Percentiles rank a stretch among this genome's conserved stretches.
Evolutionary conservation across 2,797 vertebrate species (phyloP).

Genomic region (Rhabdophis nuchalis): DNA sequence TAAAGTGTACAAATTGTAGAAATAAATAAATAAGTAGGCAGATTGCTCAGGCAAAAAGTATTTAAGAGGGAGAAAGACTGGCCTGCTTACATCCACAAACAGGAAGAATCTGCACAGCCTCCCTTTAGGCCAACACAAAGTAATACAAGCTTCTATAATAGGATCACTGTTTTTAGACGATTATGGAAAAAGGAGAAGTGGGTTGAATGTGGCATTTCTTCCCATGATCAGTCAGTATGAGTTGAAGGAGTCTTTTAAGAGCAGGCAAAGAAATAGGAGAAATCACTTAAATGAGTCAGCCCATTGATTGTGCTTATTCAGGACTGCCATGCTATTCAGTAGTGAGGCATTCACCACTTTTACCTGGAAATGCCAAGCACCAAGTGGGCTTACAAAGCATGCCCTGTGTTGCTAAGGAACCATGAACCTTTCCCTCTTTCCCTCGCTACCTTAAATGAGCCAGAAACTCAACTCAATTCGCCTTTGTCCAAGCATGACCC

Average conservation of each 20-base stretch:
- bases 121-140: neutral
- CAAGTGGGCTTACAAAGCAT: neutral
- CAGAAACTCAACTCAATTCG: rapidly evolving
- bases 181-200: neutral
- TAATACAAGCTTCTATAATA: neutral
- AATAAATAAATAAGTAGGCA: neutral
- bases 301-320: neutral
- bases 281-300: neutral
- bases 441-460: slow-evolving; percentile 4
- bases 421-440: neutral
- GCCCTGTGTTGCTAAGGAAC: too few species aligned
- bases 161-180: neutral
- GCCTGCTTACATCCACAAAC: neutral
- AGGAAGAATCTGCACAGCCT: neutral
- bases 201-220: neutral
- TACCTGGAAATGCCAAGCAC: neutral
- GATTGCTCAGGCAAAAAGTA: neutral
- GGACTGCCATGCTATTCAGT: neutral
- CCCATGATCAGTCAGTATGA: neutral
- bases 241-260: neutral
- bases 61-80: neutral
- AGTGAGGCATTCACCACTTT: neutral
- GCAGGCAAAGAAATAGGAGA: neutral
- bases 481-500: slow-evolving; percentile 11
- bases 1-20: neutral